Evolutionary conservation across 2,888 invertebrate genomes (phyloP).

Genomic region (Parthenolecanium corni): DNA sequence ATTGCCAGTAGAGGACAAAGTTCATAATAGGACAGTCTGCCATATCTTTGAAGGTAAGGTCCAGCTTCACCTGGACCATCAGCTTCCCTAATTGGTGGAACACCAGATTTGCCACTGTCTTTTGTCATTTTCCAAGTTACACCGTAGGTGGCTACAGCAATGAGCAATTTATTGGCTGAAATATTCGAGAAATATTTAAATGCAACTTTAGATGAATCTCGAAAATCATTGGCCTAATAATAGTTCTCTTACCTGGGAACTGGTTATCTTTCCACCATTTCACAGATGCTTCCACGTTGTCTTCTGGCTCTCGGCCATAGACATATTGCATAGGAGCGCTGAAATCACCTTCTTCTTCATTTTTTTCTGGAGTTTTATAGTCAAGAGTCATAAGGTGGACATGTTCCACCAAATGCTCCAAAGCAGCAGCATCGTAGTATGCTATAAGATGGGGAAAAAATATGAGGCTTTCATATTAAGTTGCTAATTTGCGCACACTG

Average conservation of each 20-base stretch:
- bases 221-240: background rate
- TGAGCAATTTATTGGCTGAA: constrained; percentile 54
- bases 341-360: constrained; percentile 67
- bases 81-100: constrained; percentile 57
- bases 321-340: constrained; percentile 59
- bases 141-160: constrained; percentile 59
- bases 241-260: constrained; percentile 41
- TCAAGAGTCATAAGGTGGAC: constrained; percentile 70
- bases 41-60: constrained; percentile 56
- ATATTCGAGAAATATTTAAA: too few relatives aligned
- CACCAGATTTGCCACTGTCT: constrained; percentile 61
- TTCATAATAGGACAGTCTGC: constrained; percentile 66
- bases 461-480: too few relatives aligned
- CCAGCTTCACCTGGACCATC: constrained; percentile 63
- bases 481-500: too few relatives aligned
- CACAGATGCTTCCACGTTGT: constrained; percentile 56
- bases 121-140: constrained; percentile 66
- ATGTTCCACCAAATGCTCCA: constrained; percentile 64
- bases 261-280: constrained; percentile 47
- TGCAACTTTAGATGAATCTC: too few relatives aligned
- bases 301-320: constrained; percentile 56
- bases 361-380: constrained; percentile 60
- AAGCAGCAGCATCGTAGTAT: constrained; percentile 62
- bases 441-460: constrained; percentile 47
- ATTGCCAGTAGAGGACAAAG: constrained; percentile 62